Base-by-base conservation (phyloP, 2,888 invertebrate genomes). In the Hemistola chrysoprasaria region DNA sequence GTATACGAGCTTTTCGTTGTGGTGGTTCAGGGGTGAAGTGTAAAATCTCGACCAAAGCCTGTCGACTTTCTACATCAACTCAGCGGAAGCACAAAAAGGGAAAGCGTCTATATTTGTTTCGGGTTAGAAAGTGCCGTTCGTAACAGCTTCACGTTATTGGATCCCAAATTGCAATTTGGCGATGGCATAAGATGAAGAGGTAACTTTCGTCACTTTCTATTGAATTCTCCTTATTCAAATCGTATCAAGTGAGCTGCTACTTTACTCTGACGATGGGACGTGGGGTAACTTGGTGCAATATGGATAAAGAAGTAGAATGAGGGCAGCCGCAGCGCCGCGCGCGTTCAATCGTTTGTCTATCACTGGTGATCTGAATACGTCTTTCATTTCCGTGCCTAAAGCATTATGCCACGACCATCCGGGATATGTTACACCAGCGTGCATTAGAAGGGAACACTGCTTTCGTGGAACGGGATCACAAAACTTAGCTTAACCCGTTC, bases 381-480 rank as follows among this genome's bases (percentile, higher is more conserved):
- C 37, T 71, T 69, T 75, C 65, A 67, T 65, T 72, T 75, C 65
- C 71, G 73, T 74, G 64, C 66, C 66, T 62, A 64, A 68, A 62
- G 50, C 47, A 80, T 82, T 83, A 81, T 68, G 70, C 75, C 78
- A 81, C 78, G 67, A 68, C 64, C 72, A 72, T 80, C 62, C 66
- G 63, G 65, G 77, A 68, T 65, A 71, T 71, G 64, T 62, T 53
- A 71, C 83, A 85, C 84, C 69, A 68, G 71, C 82, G 83, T 81
- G 83, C 83, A 82, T 81, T 69, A 72, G 62, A 72, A 65, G 77
- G 82, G 78, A 60, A 80, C 86, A 88, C 87, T 75, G 88, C 88
- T 87, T 87, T 68, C 65, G 73, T 79, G 84, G 82, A 82, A 78
- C 72, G 77, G 85, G 76, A 61, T 77, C 76, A 78, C 80, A 55